phyloP scores from a whole-genome alignment of 2,113 vertebrate genomes.

The Pseudolaguvia tuberculata region DNA sequence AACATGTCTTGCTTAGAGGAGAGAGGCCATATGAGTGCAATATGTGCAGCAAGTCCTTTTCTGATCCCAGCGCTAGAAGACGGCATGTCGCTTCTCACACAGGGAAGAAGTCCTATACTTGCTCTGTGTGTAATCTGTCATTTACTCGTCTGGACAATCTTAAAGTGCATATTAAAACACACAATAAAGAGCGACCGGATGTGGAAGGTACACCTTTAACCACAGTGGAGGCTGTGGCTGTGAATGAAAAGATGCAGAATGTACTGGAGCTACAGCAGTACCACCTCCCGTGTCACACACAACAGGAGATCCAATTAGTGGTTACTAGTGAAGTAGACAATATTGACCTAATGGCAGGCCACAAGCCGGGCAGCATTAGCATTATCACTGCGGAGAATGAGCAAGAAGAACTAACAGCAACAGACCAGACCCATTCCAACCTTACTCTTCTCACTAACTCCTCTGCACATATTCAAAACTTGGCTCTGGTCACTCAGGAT shows the following conservation, averaged over 20 bases:
- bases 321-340: constrained; percentile 80
- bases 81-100: constrained; percentile 89
- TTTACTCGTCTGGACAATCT: constrained; percentile 92
- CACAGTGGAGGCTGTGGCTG: not conserved
- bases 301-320: constrained; percentile 88
- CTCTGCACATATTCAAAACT: constrained; percentile 72
- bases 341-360: constrained; percentile 77
- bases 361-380: constrained; percentile 80
- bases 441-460: constrained; percentile 80
- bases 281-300: constrained; percentile 73
- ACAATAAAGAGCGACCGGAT: constrained; percentile 76
- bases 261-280: constrained; percentile 85
- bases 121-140: constrained; percentile 80
- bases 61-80: constrained; percentile 87
- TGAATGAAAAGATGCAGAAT: constrained; percentile 68
- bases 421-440: constrained; percentile 64
- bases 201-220: constrained; percentile 50
- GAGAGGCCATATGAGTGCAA: constrained; percentile 89
- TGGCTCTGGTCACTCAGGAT: constrained; percentile 74
- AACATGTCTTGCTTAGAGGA: constrained; percentile 71
- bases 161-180: constrained; percentile 86
- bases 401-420: constrained; percentile 54
- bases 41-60: constrained; percentile 87
- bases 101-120: constrained; percentile 88
- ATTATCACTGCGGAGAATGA: constrained; percentile 69